Percentiles rank a stretch among this genome's conserved stretches.
phyloP scores from a whole-genome alignment of 2,797 vertebrate species.

The Euthynnus affinis region DNA sequence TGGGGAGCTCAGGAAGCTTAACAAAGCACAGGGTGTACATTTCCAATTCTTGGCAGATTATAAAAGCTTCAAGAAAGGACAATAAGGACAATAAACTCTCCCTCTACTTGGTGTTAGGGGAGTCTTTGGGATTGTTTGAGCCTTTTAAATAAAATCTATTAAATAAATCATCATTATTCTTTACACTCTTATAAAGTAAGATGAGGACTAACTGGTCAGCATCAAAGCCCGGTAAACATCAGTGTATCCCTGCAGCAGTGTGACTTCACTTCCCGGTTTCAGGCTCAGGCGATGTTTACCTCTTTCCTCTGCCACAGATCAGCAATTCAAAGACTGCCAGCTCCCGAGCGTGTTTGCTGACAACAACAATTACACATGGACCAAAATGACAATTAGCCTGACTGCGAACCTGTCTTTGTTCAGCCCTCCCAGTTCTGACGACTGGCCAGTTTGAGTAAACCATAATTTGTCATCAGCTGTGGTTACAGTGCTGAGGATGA shows the following conservation, averaged over 20 bases:
- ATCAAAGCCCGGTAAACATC: neutral
- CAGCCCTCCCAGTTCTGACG: slow-evolving; percentile 62
- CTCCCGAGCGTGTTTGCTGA: slow-evolving; percentile 58
- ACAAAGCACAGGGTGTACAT: slow-evolving; percentile 44
- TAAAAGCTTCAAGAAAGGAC: slow-evolving; percentile 8
- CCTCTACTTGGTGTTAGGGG: neutral
- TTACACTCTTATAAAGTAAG: neutral
- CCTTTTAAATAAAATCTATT: neutral
- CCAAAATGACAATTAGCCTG: slow-evolving; percentile 81
- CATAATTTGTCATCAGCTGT: slow-evolving; percentile 53
- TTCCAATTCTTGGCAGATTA: slow-evolving; percentile 20
- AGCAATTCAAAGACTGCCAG: slow-evolving; percentile 67
- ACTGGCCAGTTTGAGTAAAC: slow-evolving; percentile 60
- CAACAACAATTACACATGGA: slow-evolving; percentile 82
- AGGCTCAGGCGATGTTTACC: slow-evolving; percentile 55
- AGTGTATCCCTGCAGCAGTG: neutral
- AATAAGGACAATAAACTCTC: neutral
- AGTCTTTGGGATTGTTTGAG: neutral
- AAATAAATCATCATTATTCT: too few relatives aligned
- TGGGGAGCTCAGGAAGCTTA: slow-evolving; percentile 1
- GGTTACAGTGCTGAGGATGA: slow-evolving; percentile 5
- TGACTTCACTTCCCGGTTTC: slow-evolving; percentile 12
- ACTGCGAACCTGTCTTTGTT: slow-evolving; percentile 57
- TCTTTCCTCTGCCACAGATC: slow-evolving; percentile 53
- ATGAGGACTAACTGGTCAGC: neutral